These are phyloP conservation scores for Drosophila lacteicornis DNA, from an alignment of 1,140 invertebrate genomes.

Conservation along the genomic window DNA sequence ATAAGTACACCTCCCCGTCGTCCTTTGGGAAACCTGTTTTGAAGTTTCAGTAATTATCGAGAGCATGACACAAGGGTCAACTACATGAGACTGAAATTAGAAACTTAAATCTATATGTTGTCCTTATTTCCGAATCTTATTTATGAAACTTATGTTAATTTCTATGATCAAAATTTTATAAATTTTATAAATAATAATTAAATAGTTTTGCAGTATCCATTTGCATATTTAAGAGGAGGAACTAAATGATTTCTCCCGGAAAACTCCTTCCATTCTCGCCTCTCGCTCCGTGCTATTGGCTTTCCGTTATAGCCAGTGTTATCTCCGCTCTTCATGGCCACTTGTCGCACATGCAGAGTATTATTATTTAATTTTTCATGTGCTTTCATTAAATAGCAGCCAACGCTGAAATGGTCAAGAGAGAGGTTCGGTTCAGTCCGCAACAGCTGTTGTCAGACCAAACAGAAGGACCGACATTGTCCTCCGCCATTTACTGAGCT, in stretches of 20 bases:
- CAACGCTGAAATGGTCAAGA: neutral
- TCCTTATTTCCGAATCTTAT: too few species aligned
- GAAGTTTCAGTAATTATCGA: neutral
- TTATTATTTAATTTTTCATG: constrained; percentile 42
- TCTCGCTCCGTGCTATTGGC: constrained; percentile 20
- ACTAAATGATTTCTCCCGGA: constrained; percentile 35
- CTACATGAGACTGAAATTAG: too few species aligned
- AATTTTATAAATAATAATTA: constrained; percentile 11
- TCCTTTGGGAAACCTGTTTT: constrained; percentile 22
- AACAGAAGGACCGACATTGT: neutral
- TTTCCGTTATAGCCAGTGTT: constrained; percentile 5
- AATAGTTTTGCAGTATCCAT: constrained; percentile 49
- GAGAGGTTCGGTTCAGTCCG: neutral
- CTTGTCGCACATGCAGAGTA: constrained; percentile 19
- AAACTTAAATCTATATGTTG: too few species aligned
- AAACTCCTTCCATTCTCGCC: neutral
- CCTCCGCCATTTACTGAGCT: neutral
- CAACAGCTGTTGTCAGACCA: constrained; percentile 32
- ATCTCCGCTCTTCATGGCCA: neutral
- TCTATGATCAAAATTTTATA: too few species aligned
- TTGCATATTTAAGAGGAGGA: constrained; percentile 49
- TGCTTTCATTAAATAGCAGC: constrained; percentile 38
- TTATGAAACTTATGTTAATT: too few species aligned
- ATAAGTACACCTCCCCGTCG: too few species aligned
- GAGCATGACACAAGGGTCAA: too few species aligned